A percentile compares a stretch with the other conserved stretches of the same genome.
These are phyloP conservation scores for Coregonus clupeaformis DNA, from an alignment of 2,113 vertebrate genomes.

Conservation along the genomic window DNA sequence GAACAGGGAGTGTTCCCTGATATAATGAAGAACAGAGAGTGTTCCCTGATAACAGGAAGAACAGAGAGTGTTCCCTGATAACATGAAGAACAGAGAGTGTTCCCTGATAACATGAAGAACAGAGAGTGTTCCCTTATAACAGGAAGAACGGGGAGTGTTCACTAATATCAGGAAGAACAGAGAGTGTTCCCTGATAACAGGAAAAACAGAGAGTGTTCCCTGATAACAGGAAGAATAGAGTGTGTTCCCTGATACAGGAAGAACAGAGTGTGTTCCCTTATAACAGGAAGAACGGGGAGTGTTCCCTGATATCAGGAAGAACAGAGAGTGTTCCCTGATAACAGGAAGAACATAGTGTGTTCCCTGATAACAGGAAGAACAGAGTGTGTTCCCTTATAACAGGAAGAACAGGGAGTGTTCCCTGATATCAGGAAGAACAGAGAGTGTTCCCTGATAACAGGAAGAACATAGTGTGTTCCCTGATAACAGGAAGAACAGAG, in stretches of 20 bases:
- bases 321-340: background rate
- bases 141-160: conserved; percentile 12
- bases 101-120: no score
- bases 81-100: no score
- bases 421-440: no score
- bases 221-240: conserved; percentile 8
- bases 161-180: no score
- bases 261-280: no score
- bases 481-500: conserved; percentile 9
- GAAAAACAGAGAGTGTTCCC: background rate
- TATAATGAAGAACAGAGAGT: no score
- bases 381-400: background rate
- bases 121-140: background rate
- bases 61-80: background rate
- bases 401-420: conserved; percentile 12
- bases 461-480: background rate
- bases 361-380: no score
- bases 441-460: no score
- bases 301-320: conserved; percentile 9
- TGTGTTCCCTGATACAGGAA: background rate
- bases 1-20: no score
- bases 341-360: no score
- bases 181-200: no score
- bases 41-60: conserved; percentile 9
- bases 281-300: no score